These are phyloP conservation scores for Cichlasoma orientale DNA, from an alignment of 2,797 vertebrate genomes.

Conservation along the genomic window DNA sequence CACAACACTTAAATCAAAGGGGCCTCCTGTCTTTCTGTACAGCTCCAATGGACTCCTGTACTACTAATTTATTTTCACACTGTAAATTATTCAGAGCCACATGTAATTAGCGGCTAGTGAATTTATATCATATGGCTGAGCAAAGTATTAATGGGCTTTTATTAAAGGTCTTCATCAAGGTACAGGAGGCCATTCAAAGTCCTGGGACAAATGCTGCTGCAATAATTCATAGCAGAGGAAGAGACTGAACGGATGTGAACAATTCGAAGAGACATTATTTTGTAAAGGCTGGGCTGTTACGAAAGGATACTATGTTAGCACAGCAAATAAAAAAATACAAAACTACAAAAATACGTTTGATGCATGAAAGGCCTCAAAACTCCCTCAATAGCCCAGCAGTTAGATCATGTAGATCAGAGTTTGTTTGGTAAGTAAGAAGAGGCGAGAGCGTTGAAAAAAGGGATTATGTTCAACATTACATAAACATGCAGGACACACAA, in stretches of 20 bases:
- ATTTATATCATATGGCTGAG: constrained; percentile 68
- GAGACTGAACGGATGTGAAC: constrained; percentile 11
- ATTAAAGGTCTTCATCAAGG: constrained; percentile 75
- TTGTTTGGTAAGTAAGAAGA: constrained; percentile 19
- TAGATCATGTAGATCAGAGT: constrained; percentile 38
- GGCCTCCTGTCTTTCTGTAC: constrained; percentile 48
- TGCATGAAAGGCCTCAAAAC: constrained; percentile 11
- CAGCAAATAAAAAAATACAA: background rate
- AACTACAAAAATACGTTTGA: background rate
- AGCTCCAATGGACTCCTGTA: constrained; percentile 28
- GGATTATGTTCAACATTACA: constrained; percentile 67
- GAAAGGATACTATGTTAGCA: background rate
- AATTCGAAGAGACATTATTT: background rate
- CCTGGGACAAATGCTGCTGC: constrained; percentile 56
- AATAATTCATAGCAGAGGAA: constrained; percentile 40
- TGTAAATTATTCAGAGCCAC: constrained; percentile 74
- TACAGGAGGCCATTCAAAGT: constrained; percentile 59
- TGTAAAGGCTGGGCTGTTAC: background rate
- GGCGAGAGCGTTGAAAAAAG: constrained; percentile 19
- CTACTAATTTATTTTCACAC: constrained; percentile 68
- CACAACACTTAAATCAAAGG: constrained; percentile 48
- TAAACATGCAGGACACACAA: constrained; percentile 70
- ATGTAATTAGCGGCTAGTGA: constrained; percentile 74
- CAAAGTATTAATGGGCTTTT: constrained; percentile 73
- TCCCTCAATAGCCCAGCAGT: background rate